Percentiles rank a stretch among this genome's conserved stretches.
These are phyloP conservation scores for Odontophorus gujanensis DNA, from an alignment of 2,113 vertebrate genomes.

Conservation along the genomic window DNA sequence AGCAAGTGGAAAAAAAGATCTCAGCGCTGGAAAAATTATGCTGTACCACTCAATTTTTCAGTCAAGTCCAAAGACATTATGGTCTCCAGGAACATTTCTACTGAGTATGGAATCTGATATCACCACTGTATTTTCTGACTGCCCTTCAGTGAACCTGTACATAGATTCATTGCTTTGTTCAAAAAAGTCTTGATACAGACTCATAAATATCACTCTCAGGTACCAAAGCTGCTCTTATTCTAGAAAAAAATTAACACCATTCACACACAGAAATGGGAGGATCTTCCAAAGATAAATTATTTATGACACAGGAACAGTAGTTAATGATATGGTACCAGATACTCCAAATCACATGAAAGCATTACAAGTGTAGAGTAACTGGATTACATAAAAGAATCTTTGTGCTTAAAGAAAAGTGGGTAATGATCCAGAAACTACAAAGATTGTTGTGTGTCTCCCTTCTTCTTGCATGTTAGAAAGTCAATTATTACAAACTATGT, in stretches of 20 bases:
- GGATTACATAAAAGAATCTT: neutral
- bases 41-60: neutral
- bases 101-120: neutral
- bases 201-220: neutral
- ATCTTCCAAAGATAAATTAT: neutral
- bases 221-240: neutral
- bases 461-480: too few species aligned
- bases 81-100: neutral
- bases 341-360: constrained; percentile 1
- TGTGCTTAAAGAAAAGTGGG: constrained; percentile 19
- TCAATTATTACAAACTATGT: too few species aligned
- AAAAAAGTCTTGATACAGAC: neutral
- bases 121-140: neutral
- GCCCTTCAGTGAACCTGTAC: neutral
- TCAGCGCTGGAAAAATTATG: neutral
- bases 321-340: neutral
- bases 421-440: constrained; percentile 44
- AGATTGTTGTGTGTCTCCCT: neutral
- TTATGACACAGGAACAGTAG: neutral
- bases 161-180: neutral
- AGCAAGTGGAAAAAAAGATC: neutral
- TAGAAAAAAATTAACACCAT: neutral
- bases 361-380: neutral
- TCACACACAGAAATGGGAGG: neutral
- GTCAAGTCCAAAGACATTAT: neutral